These are phyloP conservation scores for Drosophila persimilis DNA, from an alignment of 1,140 invertebrate species.

Conservation along the genomic window DNA sequence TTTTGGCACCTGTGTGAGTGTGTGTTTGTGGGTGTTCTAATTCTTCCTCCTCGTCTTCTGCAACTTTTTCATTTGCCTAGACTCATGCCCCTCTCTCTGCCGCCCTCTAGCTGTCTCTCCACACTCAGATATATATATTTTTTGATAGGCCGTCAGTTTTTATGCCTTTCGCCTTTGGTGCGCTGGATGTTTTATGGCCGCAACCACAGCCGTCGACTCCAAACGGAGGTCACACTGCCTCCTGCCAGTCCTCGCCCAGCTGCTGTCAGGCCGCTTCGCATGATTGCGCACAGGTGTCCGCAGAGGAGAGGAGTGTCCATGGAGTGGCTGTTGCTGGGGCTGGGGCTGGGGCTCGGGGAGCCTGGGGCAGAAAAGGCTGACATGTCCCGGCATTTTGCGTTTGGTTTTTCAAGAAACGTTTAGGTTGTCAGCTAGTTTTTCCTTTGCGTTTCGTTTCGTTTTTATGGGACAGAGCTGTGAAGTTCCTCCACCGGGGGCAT, in stretches of 20 bases:
- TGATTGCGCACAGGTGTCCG: conserved; percentile 71
- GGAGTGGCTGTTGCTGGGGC: neutral
- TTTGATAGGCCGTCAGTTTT: conserved; percentile 78
- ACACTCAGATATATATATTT: conserved; percentile 58
- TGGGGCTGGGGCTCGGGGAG: too few species aligned
- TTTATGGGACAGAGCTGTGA: conserved; percentile 26
- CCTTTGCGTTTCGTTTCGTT: conserved; percentile 15
- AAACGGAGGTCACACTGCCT: conserved; percentile 42
- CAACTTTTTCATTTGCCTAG: conserved; percentile 52
- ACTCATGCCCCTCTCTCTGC: neutral
- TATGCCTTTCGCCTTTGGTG: conserved; percentile 59
- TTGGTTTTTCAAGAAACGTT: conserved; percentile 77
- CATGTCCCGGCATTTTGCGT: conserved; percentile 70
- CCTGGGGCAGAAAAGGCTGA: conserved; percentile 32
- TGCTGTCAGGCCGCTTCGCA: conserved; percentile 68
- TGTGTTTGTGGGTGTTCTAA: conserved; percentile 10
- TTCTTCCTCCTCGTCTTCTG: conserved; percentile 26
- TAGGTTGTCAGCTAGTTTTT: conserved; percentile 77
- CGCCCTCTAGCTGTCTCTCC: conserved; percentile 12
- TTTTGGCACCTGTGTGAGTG: conserved; percentile 68
- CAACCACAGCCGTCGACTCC: conserved; percentile 69
- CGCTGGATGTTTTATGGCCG: conserved; percentile 67
- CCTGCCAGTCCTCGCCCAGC: conserved; percentile 39
- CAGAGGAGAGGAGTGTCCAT: neutral
- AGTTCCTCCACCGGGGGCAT: conserved; percentile 24